Conservation (phyloP, 2,797 vertebrate genomes). For the Benthosema pterotum region DNA sequence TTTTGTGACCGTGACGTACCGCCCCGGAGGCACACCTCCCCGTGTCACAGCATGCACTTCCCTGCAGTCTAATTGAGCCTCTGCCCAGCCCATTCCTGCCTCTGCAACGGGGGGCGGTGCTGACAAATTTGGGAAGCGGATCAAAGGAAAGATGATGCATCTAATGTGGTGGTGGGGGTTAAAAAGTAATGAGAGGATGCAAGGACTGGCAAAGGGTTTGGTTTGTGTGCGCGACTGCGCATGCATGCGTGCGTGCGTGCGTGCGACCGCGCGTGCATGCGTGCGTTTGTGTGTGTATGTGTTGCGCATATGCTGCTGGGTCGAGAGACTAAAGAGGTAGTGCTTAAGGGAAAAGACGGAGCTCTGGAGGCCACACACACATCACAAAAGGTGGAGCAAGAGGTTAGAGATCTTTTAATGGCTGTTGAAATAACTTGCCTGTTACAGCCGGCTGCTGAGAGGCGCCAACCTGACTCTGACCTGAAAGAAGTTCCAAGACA, state of each 20-base stretch:
- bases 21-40: constrained; percentile 52
- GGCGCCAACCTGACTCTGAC: constrained; percentile 49
- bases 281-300: too few species aligned
- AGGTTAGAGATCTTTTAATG: background rate
- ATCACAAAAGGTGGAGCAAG: background rate
- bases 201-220: too few species aligned
- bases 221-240: too few species aligned
- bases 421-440: constrained; percentile 63
- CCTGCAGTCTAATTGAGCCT: constrained; percentile 59
- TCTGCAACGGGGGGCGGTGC: constrained; percentile 45
- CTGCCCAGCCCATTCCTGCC: constrained; percentile 34
- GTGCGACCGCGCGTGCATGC: too few species aligned
- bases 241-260: too few species aligned
- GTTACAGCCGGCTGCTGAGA: constrained; percentile 59
- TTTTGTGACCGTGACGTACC: constrained; percentile 43
- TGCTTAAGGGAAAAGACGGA: background rate
- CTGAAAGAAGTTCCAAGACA: constrained; percentile 46
- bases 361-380: background rate
- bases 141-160: constrained; percentile 28
- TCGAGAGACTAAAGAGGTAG: constrained; percentile 17
- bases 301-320: constrained; percentile 10
- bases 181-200: background rate
- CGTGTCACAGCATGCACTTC: constrained; percentile 55
- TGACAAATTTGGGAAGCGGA: constrained; percentile 55
- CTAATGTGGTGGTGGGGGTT: constrained; percentile 27